Conservation (phyloP, 2,888 invertebrate species). For the Endomychus coccineus region DNA sequence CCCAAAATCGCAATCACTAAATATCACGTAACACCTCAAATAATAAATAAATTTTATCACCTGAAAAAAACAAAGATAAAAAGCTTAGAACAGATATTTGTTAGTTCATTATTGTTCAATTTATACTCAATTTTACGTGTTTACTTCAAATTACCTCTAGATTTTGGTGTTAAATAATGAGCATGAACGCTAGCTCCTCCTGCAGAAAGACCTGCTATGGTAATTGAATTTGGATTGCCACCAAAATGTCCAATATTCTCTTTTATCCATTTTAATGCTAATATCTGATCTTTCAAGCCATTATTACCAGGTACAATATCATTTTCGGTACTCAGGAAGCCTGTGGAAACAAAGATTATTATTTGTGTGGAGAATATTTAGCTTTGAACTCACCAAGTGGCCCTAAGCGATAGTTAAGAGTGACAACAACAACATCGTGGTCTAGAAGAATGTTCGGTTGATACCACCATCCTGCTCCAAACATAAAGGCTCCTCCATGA, state of each 20-base stretch:
- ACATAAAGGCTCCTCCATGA: conserved; percentile 66
- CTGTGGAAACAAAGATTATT: too few species aligned
- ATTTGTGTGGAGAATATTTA: neutral
- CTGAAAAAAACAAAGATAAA: too few species aligned
- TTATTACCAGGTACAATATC: conserved; percentile 60
- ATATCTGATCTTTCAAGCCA: conserved; percentile 66
- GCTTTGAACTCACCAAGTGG: conserved; percentile 48
- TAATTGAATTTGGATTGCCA: conserved; percentile 62
- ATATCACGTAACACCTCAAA: too few species aligned
- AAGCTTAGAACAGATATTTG: too few species aligned
- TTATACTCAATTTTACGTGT: too few species aligned
- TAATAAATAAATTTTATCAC: too few species aligned
- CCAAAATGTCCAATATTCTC: conserved; percentile 63
- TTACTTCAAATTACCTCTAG: conserved; percentile 38
- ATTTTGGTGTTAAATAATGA: conserved; percentile 58
- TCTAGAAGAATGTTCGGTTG: conserved; percentile 54
- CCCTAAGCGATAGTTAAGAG: conserved; percentile 65
- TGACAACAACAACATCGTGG: conserved; percentile 57
- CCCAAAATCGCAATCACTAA: too few species aligned
- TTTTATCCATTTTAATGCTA: conserved; percentile 63
- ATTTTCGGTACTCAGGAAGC: conserved; percentile 70
- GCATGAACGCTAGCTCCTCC: conserved; percentile 70
- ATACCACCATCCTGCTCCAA: conserved; percentile 50
- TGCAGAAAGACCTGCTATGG: conserved; percentile 63
- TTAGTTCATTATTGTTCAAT: too few species aligned